phyloP scores from a whole-genome alignment of 2,888 invertebrate genomes.

The Athalia rosae region DNA sequence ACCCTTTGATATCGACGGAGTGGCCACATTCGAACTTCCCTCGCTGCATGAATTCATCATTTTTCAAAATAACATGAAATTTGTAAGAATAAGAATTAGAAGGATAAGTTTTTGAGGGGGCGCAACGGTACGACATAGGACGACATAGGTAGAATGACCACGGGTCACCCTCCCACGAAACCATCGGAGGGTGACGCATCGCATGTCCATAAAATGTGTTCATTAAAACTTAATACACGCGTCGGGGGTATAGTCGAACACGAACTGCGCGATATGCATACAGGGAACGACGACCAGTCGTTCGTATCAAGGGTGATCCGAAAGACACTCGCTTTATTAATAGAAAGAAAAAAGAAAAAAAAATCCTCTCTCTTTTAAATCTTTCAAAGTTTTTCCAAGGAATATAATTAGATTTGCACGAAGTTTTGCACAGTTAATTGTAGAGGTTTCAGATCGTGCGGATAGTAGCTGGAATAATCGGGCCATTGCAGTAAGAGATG shows the following conservation, averaged over 20 bases:
- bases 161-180: slow-evolving; percentile 49
- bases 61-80: not conserved
- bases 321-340: too few relatives aligned
- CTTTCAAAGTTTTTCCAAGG: too few relatives aligned
- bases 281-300: not conserved
- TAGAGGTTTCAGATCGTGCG: too few relatives aligned
- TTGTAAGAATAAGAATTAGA: not conserved
- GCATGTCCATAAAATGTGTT: slow-evolving; percentile 17
- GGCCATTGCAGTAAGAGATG: too few relatives aligned
- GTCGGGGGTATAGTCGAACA: slow-evolving; percentile 29
- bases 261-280: not conserved
- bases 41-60: too few relatives aligned
- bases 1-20: too few relatives aligned
- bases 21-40: too few relatives aligned
- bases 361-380: too few relatives aligned
- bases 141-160: slow-evolving; percentile 51
- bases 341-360: too few relatives aligned
- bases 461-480: too few relatives aligned
- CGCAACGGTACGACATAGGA: not conserved
- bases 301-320: not conserved
- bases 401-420: not conserved
- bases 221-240: slow-evolving; percentile 31
- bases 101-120: not conserved
- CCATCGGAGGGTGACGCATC: slow-evolving; percentile 54
- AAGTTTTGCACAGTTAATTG: not conserved